Evolutionary conservation across 2,888 invertebrate genomes (phyloP), one percentile per base, ranked within the genome.

Genomic region (Ctenicera cuprea): DNA sequence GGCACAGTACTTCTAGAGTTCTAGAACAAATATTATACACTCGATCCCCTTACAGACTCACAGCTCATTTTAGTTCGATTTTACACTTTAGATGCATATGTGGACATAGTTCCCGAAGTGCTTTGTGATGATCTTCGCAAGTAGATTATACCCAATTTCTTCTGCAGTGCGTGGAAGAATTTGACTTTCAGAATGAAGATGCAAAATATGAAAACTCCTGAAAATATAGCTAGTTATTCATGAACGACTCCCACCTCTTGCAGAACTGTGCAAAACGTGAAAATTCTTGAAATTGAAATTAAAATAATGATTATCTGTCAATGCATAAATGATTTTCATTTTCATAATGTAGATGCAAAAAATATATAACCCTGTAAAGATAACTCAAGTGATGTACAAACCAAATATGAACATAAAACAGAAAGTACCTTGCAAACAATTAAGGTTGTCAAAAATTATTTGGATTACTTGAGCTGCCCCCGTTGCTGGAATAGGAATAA

Each of bases 291-390:
- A 45, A 45, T 5, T 16, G 11, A 5, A 16, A 45, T 3, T 16
- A 18, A 14, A 45, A 18, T 18, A 18, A 45, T 14, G 12, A 12
- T n/a, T 43, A 38, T 43, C 2, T 43, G 3, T 16, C 45, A 16
- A 45, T 45, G 14, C 64, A 43, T 68, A 16, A 20, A 73, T 43
- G 43, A 73, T 59, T 79, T 92, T 91, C 26, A 88, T 90, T 82
- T 94, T 94, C 79, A 93, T 88, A 9, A 94, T 91, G 75, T 94
- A 91, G 64, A 94, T 92, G 54, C 92, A 86, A 84, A 94, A 94
- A 71, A 94, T 93, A 79, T 92, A 89, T 20, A 94, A 59, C 43
- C 84, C 83, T 83, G 62, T 65, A 80, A 83, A 75, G 69, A 43
- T n/a, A 48, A 22, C 11, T 59, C n/a, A 12, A 8, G 12, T 8